A percentile compares a stretch with the other conserved stretches of the same genome.
Evolutionary conservation across 1,140 invertebrate genomes (phyloP).

Genomic region (Drosophila tropicalis): DNA sequence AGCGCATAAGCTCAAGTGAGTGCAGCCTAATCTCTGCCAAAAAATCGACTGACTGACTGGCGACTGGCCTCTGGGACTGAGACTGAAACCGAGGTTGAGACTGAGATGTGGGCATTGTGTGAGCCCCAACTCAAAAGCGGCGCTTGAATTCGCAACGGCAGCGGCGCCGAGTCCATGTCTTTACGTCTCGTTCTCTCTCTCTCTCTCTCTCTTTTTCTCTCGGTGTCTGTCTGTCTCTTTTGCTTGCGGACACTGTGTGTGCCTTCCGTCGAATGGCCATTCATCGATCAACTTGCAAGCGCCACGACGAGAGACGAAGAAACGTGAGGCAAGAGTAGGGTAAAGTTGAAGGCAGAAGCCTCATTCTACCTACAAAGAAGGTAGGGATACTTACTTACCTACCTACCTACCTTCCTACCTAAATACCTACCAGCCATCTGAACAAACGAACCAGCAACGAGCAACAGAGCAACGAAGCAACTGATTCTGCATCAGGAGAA

Average conservation of each 20-base stretch:
- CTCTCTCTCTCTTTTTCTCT: not conserved
- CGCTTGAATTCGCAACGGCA: constrained; percentile 78
- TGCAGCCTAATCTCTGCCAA: constrained; percentile 28
- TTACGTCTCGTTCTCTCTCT: constrained; percentile 3
- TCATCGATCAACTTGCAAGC: constrained; percentile 80
- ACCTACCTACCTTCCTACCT: too few relatives aligned
- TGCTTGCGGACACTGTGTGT: not conserved
- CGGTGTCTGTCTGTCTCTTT: not conserved
- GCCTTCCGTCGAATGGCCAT: constrained; percentile 58
- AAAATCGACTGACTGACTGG: not conserved
- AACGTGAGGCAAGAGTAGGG: constrained; percentile 59
- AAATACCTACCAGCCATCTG: too few relatives aligned
- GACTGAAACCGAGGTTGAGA: constrained; percentile 3
- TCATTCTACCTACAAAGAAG: not conserved
- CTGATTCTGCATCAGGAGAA: constrained; percentile 8
- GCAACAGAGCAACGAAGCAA: too few relatives aligned
- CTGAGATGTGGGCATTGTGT: constrained; percentile 56
- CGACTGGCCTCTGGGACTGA: constrained; percentile 15
- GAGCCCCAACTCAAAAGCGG: constrained; percentile 73
- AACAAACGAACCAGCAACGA: too few relatives aligned
- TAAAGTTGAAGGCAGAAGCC: constrained; percentile 4
- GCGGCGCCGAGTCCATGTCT: constrained; percentile 58
- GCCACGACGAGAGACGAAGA: constrained; percentile 70
- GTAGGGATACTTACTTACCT: too few relatives aligned
- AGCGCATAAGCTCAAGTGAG: constrained; percentile 8